Base-by-base conservation (phyloP, 2,888 invertebrate genomes). In the Crossocerus cetratus region DNA sequence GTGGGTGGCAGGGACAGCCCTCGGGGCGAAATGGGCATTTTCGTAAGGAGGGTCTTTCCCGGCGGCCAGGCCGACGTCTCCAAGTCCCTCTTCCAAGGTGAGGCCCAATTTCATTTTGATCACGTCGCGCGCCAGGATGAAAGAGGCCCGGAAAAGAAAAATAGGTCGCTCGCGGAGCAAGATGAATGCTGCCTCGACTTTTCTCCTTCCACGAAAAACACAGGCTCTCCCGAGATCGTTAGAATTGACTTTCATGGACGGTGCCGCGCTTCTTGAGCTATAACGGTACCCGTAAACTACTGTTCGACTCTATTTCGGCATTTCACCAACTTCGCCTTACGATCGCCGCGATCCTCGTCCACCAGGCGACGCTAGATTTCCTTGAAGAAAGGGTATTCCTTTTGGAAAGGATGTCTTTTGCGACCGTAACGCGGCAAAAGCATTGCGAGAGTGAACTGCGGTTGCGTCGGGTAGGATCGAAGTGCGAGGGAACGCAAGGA, bases 1-100 rank as follows among this genome's bases (percentile, higher is more conserved):
- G 93, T 93, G 18, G 94, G 93, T 2, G 94, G 93, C 3, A 90
- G 91, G 58, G 93, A 93, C 84, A 93, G 93, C 8, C 92, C 93
- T 1, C 91, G 92, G 44, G 93, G 93, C 11, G 91, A 91, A 76
- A 92, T 93, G 91, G 93, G 93, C n/a, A 93, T 94, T 80, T 93
- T 92, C 84, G 93, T 93, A 57, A 91, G 93, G 78, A 91, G 93
- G 54, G 92, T 94, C 65, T 92, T 93, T 77, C 92, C 93, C 4
- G 91, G 91, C 20, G 93, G 94, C 2, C 92, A 93, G 75, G 93
- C 93, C 2, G 92, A 93, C 44, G 92, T 93, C 72, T 92, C 92
- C 70, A 93, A 92, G 54, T 90, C 91, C 44, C 70, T 82, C 57
- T 72, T 83, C 16, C 82, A 82, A 82, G 82, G 82, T 82, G 79